Evolutionary conservation across 37 sponge, comb jelly and placozoan genomes (phyloP).

Genomic region (Mnemiopsis leidyi): DNA sequence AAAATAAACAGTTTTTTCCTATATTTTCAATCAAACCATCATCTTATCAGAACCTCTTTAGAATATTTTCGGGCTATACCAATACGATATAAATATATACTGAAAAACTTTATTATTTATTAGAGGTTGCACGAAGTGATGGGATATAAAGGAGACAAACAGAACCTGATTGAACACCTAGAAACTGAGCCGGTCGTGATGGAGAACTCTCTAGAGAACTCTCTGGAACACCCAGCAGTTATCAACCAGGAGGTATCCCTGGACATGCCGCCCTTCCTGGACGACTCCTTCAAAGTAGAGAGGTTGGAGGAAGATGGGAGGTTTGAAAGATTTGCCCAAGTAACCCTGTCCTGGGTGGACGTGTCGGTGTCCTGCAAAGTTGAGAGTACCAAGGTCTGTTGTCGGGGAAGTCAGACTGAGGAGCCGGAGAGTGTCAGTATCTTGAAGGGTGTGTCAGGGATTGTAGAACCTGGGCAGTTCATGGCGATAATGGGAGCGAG

Average conservation of each 20-base stretch:
- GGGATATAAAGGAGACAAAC: neutral
- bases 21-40: too few relatives aligned
- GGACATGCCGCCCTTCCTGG: neutral
- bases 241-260: neutral
- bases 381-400: neutral
- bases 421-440: conserved; percentile 38
- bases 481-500: conserved; percentile 35
- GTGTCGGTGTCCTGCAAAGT: neutral
- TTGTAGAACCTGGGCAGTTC: conserved; percentile 22
- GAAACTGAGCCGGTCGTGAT: neutral
- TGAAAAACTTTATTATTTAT: neutral
- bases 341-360: conserved; percentile 55
- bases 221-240: neutral
- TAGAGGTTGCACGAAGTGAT: neutral
- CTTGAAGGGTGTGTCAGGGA: neutral
- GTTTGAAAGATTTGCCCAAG: conserved; percentile 18
- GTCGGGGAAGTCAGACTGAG: neutral
- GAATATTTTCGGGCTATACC: too few relatives aligned
- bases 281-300: neutral
- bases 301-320: conserved; percentile 21
- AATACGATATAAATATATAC: too few relatives aligned
- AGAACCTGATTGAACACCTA: neutral
- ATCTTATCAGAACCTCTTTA: too few relatives aligned
- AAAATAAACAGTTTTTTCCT: too few relatives aligned
- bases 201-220: neutral